Base-by-base conservation (phyloP, 2,113 vertebrate species). In the Mungos mungo region DNA sequence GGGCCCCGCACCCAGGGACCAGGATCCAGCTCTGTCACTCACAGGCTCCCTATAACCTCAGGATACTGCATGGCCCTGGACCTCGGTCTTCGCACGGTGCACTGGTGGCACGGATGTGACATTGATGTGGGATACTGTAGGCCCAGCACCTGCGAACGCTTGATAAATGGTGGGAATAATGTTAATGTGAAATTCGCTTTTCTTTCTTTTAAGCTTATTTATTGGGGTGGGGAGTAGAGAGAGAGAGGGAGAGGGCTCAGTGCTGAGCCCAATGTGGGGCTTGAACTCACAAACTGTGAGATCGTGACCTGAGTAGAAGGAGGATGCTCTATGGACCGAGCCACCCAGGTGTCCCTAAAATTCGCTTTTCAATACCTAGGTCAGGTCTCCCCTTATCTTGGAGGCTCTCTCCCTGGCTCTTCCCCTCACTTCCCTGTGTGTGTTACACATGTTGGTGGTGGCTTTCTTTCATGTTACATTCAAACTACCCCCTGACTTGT, bases 391-490 rank as follows among this genome's bases (percentile, higher is more conserved):
- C 7, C 15, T 50, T 74, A 11, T 13, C 76, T 14, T 47, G 33
- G 29, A 25, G 45, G 33, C 6, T 18, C 54, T 19, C 54, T 19
- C 38, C 52, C 18, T 9, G 31, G 52, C 29, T 45, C 21, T 38
- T 33, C 69, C 23, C 25, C 65, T 29, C 3, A 0, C 16, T 52
- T 19, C 7, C 14, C 23, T 47, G 60, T 15, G 27, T 35, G 11
- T 2, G 60, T 35, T 47, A 68, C 5, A 23, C 1, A 15, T 0
- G 2, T 11, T 0, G 27, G 38, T 11, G 0, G 21, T 5, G 60
- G 3, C 71, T 38, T 27, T 27, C 50, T 33, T 9, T 82, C n/a
- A 8, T 0, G 1, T 10, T 13, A 12, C 21, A 4, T 35, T 25
- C 3, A 18, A 0, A 1, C 25, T 63, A 33, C 41, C n/a, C 2